Conservation (phyloP, 1,140 invertebrate species). For the Ganaspis sp. region DNA sequence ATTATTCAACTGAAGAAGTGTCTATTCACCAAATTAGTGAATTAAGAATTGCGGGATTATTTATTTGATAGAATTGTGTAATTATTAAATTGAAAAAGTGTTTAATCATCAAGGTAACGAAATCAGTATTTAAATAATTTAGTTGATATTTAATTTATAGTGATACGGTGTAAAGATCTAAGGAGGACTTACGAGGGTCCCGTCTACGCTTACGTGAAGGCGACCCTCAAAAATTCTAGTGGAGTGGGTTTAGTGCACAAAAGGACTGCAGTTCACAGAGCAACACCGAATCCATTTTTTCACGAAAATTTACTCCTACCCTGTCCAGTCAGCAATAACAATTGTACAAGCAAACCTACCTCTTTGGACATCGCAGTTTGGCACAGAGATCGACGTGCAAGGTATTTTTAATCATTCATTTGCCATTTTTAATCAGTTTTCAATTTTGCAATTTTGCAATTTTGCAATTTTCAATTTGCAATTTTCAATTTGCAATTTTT, state of each 20-base stretch:
- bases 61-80: too few relatives aligned
- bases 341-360: constrained; percentile 64
- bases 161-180: constrained; percentile 74
- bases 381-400: constrained; percentile 75
- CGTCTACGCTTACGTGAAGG: constrained; percentile 74
- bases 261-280: constrained; percentile 74
- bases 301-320: constrained; percentile 72
- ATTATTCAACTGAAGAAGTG: too few relatives aligned
- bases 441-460: too few relatives aligned
- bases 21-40: too few relatives aligned
- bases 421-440: constrained; percentile 46
- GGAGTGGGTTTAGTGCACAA: constrained; percentile 70
- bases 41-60: too few relatives aligned
- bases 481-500: background rate
- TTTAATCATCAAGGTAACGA: too few relatives aligned
- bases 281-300: constrained; percentile 73
- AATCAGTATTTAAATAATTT: too few relatives aligned
- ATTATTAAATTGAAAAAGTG: too few relatives aligned
- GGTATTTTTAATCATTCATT: too few relatives aligned
- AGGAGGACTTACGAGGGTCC: constrained; percentile 70
- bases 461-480: too few relatives aligned
- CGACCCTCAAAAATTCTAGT: constrained; percentile 67
- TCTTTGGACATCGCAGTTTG: constrained; percentile 75
- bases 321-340: constrained; percentile 65
- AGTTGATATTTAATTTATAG: constrained; percentile 50